phyloP scores from a whole-genome alignment of 1,140 invertebrate species.

The Heliothis subflexa region DNA sequence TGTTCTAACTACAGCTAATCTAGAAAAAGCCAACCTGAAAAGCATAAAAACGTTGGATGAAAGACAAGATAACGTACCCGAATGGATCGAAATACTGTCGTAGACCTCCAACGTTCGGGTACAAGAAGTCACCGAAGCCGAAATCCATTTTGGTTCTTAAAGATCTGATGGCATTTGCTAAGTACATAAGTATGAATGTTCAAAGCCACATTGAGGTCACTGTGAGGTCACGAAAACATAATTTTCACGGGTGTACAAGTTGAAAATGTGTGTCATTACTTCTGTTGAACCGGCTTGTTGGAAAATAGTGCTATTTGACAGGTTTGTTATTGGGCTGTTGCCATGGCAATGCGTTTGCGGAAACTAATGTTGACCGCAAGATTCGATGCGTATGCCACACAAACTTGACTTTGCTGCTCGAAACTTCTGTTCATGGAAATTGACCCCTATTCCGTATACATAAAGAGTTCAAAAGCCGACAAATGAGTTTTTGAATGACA shows the following conservation, averaged over 20 bases:
- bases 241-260: conserved; percentile 52
- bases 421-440: conserved; percentile 51
- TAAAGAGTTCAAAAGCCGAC: conserved; percentile 7
- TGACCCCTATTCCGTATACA: conserved; percentile 45
- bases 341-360: conserved; percentile 70
- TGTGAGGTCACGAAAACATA: conserved; percentile 58
- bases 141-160: conserved; percentile 75
- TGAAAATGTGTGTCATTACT: conserved; percentile 66
- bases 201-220: conserved; percentile 52
- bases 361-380: conserved; percentile 56
- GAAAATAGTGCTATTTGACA: conserved; percentile 73
- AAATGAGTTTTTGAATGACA: conserved; percentile 4
- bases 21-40: conserved; percentile 1
- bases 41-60: not conserved
- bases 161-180: conserved; percentile 60
- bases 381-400: conserved; percentile 37
- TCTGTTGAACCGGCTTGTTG: conserved; percentile 58
- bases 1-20: no score
- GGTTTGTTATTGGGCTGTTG: conserved; percentile 71
- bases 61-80: conserved; percentile 63
- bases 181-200: conserved; percentile 58
- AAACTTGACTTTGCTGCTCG: conserved; percentile 48
- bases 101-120: conserved; percentile 72
- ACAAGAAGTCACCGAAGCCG: conserved; percentile 75
- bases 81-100: conserved; percentile 75